Conservation (phyloP, 2,113 vertebrate genomes). For the Cryptotis parvus region DNA sequence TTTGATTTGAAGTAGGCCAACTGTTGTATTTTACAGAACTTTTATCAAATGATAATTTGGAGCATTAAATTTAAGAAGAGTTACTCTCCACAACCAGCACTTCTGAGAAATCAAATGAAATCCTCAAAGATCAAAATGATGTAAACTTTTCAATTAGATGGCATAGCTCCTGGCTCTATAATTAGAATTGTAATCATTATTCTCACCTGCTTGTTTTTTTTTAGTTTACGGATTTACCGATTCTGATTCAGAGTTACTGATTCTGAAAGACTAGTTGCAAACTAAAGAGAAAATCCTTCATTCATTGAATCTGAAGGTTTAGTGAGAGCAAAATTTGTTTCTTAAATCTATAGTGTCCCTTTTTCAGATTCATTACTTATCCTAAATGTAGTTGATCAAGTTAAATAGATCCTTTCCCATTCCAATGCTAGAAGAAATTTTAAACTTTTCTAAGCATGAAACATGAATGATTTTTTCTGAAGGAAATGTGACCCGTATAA, state of each 20-base stretch:
- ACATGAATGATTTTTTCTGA: slow-evolving; percentile 64
- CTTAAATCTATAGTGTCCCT: background rate
- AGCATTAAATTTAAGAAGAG: slow-evolving; percentile 74
- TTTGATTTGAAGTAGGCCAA: slow-evolving; percentile 98
- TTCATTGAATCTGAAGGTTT: slow-evolving; percentile 25
- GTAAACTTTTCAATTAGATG: slow-evolving; percentile 58
- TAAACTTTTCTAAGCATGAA: slow-evolving; percentile 52
- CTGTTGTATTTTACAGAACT: slow-evolving; percentile 91
- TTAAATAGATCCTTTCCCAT: slow-evolving; percentile 57
- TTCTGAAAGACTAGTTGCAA: slow-evolving; percentile 45
- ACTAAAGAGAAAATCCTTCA: slow-evolving; percentile 2
- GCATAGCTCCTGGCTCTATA: slow-evolving; percentile 55
- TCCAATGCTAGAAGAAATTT: slow-evolving; percentile 53
- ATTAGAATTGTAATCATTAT: slow-evolving; percentile 55
- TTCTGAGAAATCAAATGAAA: slow-evolving; percentile 66
- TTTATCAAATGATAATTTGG: slow-evolving; percentile 86
- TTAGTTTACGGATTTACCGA: background rate
- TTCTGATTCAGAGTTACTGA: too few species aligned
- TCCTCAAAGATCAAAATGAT: slow-evolving; percentile 64
- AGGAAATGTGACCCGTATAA: slow-evolving; percentile 77
- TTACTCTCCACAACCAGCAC: slow-evolving; percentile 55
- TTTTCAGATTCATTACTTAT: background rate
- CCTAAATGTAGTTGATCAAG: slow-evolving; percentile 58
- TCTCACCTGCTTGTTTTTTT: slow-evolving; percentile 46
- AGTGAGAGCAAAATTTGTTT: slow-evolving; percentile 47